Evolutionary conservation across 2,113 vertebrate species (phyloP).

Genomic region (Panthera uncia): DNA sequence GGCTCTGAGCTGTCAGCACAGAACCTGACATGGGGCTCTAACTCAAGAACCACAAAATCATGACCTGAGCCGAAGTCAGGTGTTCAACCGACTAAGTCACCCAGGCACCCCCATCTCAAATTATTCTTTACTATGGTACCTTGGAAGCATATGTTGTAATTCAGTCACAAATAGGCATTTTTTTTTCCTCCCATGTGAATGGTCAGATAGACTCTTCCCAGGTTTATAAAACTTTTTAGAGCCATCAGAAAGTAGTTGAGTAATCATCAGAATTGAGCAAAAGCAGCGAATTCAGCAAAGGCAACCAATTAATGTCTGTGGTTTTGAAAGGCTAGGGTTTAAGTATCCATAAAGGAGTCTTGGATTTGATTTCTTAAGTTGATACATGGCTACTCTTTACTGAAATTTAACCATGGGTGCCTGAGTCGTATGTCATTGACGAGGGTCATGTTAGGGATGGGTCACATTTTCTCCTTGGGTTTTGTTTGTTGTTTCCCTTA

Average conservation of each 20-base stretch:
- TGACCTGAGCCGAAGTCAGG: no score
- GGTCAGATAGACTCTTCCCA: neutral
- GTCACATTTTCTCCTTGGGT: neutral
- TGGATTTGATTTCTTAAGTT: neutral
- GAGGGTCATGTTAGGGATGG: no score
- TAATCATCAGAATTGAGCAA: neutral
- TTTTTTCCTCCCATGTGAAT: neutral
- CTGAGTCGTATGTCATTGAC: neutral
- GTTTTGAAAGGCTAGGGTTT: neutral
- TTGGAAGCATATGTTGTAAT: neutral
- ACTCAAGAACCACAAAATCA: no score
- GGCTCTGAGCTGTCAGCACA: no score
- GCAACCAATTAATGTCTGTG: neutral
- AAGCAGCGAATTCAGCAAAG: neutral
- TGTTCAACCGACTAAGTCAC: no score
- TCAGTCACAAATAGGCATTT: neutral
- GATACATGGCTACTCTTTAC: neutral
- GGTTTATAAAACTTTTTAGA: neutral
- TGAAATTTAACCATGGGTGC: neutral
- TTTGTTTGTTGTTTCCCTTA: slow-evolving; percentile 34
- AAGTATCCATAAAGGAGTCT: neutral
- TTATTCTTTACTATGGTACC: neutral
- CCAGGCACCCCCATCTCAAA: neutral
- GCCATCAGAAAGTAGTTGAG: neutral
- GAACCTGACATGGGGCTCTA: no score